Percentiles rank a stretch among this genome's conserved stretches.
phyloP scores from a whole-genome alignment of 2,888 invertebrate genomes.

The Stenotaenia linearis region DNA sequence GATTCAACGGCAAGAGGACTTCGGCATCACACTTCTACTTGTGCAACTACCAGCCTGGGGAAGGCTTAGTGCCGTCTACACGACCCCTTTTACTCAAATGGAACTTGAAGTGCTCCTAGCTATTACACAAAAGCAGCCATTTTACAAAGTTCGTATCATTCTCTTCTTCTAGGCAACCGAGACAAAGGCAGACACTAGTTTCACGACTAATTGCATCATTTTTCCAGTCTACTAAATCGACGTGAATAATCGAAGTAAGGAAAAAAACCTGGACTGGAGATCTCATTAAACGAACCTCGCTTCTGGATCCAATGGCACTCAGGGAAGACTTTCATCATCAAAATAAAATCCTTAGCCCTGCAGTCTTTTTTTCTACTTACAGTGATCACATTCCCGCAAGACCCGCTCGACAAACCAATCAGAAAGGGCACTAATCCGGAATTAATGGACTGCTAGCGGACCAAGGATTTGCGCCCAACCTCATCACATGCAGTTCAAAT shows the following conservation, averaged over 20 bases:
- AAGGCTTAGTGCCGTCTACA: slow-evolving; percentile 17
- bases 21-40: background rate
- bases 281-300: background rate
- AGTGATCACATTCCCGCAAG: slow-evolving; percentile 1
- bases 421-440: background rate
- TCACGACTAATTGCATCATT: background rate
- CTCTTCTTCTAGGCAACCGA: background rate
- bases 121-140: slow-evolving; percentile 26
- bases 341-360: background rate
- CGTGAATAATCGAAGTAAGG: background rate
- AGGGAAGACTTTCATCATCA: background rate
- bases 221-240: background rate
- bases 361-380: background rate
- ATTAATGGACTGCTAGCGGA: background rate
- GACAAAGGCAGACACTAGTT: background rate
- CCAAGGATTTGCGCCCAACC: background rate
- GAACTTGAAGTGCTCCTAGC: slow-evolving; percentile 17
- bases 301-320: background rate
- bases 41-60: background rate
- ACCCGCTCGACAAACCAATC: background rate
- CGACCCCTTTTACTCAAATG: slow-evolving; percentile 26
- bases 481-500: background rate
- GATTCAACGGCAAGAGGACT: slow-evolving; percentile 13
- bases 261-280: background rate
- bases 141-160: background rate